Percentiles rank a stretch among this genome's conserved stretches.
Conservation (phyloP, 2,888 invertebrate species). For the Chydorus sphaericus region DNA sequence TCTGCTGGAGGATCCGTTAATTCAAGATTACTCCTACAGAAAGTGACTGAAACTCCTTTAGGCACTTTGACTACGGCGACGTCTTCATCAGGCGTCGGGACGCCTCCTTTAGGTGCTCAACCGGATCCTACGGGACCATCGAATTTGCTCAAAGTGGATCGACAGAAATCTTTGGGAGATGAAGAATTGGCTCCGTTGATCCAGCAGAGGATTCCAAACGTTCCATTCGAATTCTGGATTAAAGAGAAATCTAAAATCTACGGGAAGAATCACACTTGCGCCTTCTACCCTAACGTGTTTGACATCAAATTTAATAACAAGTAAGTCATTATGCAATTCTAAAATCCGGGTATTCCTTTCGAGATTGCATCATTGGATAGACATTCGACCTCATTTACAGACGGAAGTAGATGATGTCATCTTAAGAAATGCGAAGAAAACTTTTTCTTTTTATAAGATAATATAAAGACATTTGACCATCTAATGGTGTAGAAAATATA, state of each 20-base stretch:
- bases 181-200: constrained; percentile 32
- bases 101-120: constrained; percentile 26
- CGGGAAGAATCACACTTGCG: constrained; percentile 55
- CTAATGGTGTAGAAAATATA: no score
- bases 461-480: no score
- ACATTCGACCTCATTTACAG: no score
- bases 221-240: constrained; percentile 75
- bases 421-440: no score
- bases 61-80: constrained; percentile 22
- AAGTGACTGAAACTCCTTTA: constrained; percentile 21
- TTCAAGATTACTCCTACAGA: constrained; percentile 38
- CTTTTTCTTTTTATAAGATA: no score
- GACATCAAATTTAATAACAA: constrained; percentile 85
- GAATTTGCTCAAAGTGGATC: constrained; percentile 8
- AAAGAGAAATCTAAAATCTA: constrained; percentile 53
- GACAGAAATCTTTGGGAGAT: constrained; percentile 14
- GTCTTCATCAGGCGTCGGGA: constrained; percentile 5
- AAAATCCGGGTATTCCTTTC: no score
- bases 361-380: no score
- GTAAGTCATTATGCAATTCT: background rate
- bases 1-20: constrained; percentile 26
- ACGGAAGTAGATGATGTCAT: no score
- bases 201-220: constrained; percentile 61
- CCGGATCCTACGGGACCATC: background rate
- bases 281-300: constrained; percentile 72